These are phyloP conservation scores for Piaya cayana DNA, from an alignment of 2,113 vertebrate species.

Conservation along the genomic window DNA sequence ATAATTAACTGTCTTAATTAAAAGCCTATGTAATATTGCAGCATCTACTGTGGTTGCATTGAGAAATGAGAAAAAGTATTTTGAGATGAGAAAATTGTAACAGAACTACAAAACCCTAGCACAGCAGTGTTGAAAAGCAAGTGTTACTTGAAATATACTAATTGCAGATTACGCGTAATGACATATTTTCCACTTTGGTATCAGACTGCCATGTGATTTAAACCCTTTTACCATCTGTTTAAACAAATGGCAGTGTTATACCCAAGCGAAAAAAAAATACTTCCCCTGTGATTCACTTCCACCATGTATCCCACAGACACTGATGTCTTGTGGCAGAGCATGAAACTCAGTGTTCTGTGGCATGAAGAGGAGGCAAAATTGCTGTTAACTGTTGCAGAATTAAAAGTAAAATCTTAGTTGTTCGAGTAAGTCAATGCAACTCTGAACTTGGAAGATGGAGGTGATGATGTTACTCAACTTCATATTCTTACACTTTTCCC, in stretches of 20 bases:
- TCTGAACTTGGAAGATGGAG: background rate
- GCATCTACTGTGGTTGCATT: background rate
- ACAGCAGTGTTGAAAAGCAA: background rate
- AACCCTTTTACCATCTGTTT: conserved; percentile 63
- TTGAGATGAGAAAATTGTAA: background rate
- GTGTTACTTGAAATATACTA: background rate
- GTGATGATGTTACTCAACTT: background rate
- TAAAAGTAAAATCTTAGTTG: background rate
- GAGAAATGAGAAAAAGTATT: background rate
- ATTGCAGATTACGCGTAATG: conserved; percentile 4
- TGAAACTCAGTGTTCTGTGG: background rate
- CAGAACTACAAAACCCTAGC: background rate
- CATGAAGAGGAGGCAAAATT: background rate
- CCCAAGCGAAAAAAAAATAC: conserved; percentile 4
- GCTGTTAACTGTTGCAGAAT: background rate
- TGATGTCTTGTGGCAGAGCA: background rate
- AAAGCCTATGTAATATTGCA: background rate
- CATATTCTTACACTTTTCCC: background rate
- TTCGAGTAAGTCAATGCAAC: background rate
- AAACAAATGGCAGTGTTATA: conserved; percentile 49
- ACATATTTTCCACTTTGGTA: conserved; percentile 32
- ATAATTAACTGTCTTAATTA: conserved; percentile 2
- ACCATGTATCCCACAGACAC: background rate
- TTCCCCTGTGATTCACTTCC: conserved; percentile 46
- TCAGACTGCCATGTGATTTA: conserved; percentile 4